Evolutionary conservation across 2,113 vertebrate species (phyloP), one percentile per base, ranked within the genome.

Genomic region (Hoplias malabaricus): DNA sequence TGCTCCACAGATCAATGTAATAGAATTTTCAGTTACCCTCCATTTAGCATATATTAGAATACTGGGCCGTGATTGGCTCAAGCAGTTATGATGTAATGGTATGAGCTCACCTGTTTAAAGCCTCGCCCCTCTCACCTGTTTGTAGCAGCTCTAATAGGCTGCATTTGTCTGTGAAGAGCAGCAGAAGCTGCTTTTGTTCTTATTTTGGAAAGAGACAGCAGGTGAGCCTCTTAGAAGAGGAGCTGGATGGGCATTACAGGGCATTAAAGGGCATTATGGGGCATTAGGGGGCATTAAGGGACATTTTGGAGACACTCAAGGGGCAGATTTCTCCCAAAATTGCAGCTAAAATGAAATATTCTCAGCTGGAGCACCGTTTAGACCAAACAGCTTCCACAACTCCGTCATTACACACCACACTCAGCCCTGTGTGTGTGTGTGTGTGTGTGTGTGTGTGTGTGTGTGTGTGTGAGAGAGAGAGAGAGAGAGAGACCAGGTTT

Each of bases 341-440:
- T 78, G 80, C 82, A 86, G 80, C 85, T 90, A 85, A 88, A 88
- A 86, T 75, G 84, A 84, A 85, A 85, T 87, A 85, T 87, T 88
- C 86, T 78, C 84, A 84, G 73, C 73, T 81, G 57, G 85, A 82
- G 83, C 82, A 62, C 40, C 57, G 84, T 33, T 82, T 89, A 50
- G 74, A 23, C 77, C 79, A 80, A 84, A 66, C 82, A 72, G 65
- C 81, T 80, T 80, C 82, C 79, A 78, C 84, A 84, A 84, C 83
- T 83, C 87, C 79, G 75, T 81, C 72, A 84, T 80, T 84, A 83
- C 80, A 74, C 81, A 82, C 69, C 42, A 77, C 19, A 43, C 73
- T 77, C 82, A 66, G 38, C 16, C 65, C 65, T 42, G 61, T 42
- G 78, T 83, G 70, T 73, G 88, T 73, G 71, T 48, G 56, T 62